These are phyloP conservation scores for Phaethon lepturus DNA, from an alignment of 2,113 vertebrate genomes.

Conservation along the genomic window DNA sequence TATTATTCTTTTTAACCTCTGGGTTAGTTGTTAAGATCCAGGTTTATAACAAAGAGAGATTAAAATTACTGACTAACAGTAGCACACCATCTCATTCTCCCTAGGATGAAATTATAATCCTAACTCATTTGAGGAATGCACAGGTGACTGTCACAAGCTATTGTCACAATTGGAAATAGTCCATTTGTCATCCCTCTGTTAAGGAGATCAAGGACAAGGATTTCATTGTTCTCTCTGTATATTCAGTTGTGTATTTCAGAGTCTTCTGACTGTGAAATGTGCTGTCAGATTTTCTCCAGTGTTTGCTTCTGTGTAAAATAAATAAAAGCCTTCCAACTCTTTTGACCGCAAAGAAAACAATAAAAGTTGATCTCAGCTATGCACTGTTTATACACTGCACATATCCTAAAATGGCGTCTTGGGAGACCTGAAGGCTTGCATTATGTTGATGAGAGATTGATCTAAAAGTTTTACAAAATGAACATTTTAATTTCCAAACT, in stretches of 20 bases:
- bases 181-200: neutral
- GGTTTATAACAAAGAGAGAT: neutral
- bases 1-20: neutral
- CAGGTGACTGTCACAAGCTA: constrained; percentile 23
- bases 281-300: neutral
- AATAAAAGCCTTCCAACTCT: neutral
- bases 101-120: neutral
- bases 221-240: constrained; percentile 24
- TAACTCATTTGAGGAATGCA: neutral
- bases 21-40: neutral
- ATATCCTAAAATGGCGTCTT: neutral
- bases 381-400: neutral
- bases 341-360: neutral
- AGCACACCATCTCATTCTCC: neutral
- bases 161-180: constrained; percentile 1
- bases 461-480: neutral
- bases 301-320: neutral
- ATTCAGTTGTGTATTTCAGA: neutral
- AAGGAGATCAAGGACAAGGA: neutral
- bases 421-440: neutral
- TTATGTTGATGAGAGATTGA: neutral
- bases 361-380: neutral
- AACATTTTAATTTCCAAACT: neutral
- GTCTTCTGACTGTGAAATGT: neutral
- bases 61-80: neutral